phyloP scores from a whole-genome alignment of 1,140 invertebrate genomes.

The Bombus impatiens region DNA sequence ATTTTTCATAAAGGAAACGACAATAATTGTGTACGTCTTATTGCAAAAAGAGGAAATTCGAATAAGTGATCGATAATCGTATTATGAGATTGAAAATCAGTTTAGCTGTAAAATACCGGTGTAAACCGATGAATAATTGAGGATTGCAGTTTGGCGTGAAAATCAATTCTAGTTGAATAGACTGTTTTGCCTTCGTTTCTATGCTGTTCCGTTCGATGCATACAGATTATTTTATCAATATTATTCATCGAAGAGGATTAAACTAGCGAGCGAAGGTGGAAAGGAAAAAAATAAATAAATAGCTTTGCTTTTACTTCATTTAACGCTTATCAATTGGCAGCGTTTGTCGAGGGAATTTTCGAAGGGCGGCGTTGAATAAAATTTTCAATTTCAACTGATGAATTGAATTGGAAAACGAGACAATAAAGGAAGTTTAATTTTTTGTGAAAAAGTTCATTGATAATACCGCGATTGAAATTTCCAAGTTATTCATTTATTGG shows the following conservation, averaged over 20 bases:
- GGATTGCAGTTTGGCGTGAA: slow-evolving; percentile 14
- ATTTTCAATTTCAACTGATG: background rate
- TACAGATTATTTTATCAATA: slow-evolving; percentile 24
- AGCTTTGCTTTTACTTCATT: background rate
- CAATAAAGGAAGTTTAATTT: background rate
- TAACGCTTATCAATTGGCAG: background rate
- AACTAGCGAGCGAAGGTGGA: background rate
- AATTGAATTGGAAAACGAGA: background rate
- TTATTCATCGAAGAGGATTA: background rate
- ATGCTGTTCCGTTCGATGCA: background rate
- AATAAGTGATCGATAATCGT: background rate
- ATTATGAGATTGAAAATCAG: background rate
- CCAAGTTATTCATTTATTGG: no score
- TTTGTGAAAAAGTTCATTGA: background rate
- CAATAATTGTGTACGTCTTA: background rate
- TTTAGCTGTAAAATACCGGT: background rate
- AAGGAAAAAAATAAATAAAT: background rate
- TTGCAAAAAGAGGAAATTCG: background rate
- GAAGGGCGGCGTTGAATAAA: background rate
- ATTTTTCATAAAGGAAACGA: background rate
- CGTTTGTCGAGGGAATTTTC: background rate
- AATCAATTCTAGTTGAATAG: slow-evolving; percentile 23
- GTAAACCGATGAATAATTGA: slow-evolving; percentile 5
- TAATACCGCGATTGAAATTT: background rate
- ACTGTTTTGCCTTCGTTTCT: background rate